Evolutionary conservation across 2,888 invertebrate species (phyloP).

Genomic region (Magallana nippona): DNA sequence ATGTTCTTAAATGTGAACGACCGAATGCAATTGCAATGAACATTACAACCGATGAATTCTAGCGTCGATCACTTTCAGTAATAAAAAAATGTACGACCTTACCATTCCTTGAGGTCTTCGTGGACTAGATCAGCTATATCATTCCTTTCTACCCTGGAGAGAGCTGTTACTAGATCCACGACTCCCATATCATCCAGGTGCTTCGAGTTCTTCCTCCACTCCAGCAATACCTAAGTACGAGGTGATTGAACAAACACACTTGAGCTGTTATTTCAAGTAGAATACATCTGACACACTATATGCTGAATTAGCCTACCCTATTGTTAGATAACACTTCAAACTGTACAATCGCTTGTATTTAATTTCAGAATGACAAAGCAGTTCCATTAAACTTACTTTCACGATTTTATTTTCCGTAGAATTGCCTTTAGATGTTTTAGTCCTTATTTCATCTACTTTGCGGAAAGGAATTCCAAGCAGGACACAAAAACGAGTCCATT

Average conservation of each 20-base stretch:
- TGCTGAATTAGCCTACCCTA: no score
- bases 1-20: no score
- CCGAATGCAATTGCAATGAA: no score
- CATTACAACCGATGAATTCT: no score
- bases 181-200: conserved; percentile 56
- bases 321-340: neutral
- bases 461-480: conserved; percentile 55
- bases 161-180: conserved; percentile 54
- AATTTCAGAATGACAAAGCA: neutral
- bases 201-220: conserved; percentile 54
- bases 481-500: conserved; percentile 57
- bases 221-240: conserved; percentile 51
- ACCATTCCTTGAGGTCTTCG: conserved; percentile 53
- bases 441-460: conserved; percentile 44
- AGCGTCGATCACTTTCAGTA: no score
- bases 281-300: no score
- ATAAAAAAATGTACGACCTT: neutral
- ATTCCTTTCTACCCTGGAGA: conserved; percentile 47
- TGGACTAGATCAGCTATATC: conserved; percentile 50
- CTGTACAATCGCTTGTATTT: neutral
- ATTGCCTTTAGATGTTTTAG: conserved; percentile 13
- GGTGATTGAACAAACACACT: neutral
- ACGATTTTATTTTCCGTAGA: conserved; percentile 45
- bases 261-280: no score
- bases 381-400: conserved; percentile 45